A percentile compares a stretch with the other conserved stretches of the same genome.
These are phyloP conservation scores for Smithornis capensis DNA, from an alignment of 2,113 vertebrate genomes.

Conservation along the genomic window DNA sequence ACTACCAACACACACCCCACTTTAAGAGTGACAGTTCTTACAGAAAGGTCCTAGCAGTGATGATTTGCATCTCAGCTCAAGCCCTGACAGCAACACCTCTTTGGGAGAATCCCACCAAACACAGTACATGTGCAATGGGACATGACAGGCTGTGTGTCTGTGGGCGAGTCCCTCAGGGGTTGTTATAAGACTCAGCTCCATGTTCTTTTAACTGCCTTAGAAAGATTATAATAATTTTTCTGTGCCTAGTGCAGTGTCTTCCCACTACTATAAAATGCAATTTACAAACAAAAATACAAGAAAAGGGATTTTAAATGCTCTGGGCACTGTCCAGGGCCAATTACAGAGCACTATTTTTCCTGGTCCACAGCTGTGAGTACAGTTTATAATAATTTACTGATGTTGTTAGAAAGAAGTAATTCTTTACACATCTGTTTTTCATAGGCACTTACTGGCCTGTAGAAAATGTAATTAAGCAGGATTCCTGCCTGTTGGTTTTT, in stretches of 20 bases:
- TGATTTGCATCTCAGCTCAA: not conserved
- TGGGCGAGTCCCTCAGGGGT: not conserved
- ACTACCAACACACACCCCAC: not conserved
- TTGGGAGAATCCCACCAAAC: not conserved
- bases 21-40: not conserved
- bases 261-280: not conserved
- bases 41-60: not conserved
- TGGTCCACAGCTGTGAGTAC: not conserved
- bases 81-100: not conserved
- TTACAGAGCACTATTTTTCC: not conserved
- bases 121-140: not conserved
- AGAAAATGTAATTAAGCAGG: constrained; percentile 45
- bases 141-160: not conserved
- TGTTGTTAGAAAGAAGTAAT: not conserved
- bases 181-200: not conserved
- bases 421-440: constrained; percentile 4
- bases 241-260: not conserved
- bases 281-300: constrained; percentile 13
- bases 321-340: not conserved
- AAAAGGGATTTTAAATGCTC: not conserved
- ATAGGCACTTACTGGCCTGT: not conserved
- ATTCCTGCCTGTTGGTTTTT: constrained; percentile 3
- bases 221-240: not conserved
- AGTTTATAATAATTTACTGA: not conserved
- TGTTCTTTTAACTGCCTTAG: constrained; percentile 27